Evolutionary conservation across 2,113 vertebrate genomes (phyloP).

Genomic region (Plotosus lineatus): DNA sequence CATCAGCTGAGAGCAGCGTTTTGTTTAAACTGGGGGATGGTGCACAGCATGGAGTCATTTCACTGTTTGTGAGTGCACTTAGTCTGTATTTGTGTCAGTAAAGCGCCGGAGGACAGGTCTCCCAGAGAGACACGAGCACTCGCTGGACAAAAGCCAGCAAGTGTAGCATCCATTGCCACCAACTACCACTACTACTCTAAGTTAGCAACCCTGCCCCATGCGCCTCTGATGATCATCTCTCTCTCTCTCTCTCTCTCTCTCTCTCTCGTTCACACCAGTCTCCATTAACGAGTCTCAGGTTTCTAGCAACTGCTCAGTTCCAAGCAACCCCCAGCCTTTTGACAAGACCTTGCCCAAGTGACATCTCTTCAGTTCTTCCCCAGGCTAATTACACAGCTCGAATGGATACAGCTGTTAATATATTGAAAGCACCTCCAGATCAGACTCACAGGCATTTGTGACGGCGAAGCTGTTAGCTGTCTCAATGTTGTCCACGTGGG

Average conservation of each 20-base stretch:
- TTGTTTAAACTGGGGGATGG: slow-evolving; percentile 36
- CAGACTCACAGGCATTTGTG: slow-evolving; percentile 98
- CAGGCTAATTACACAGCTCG: slow-evolving; percentile 32
- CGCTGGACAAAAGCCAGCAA: slow-evolving; percentile 34
- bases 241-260: too few species aligned
- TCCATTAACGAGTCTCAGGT: slow-evolving; percentile 8
- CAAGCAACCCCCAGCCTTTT: not conserved
- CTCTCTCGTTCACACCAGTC: slow-evolving; percentile 2
- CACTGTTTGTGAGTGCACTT: slow-evolving; percentile 41
- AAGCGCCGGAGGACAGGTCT: slow-evolving; percentile 42
- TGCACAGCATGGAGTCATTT: slow-evolving; percentile 4
- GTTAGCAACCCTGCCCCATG: not conserved
- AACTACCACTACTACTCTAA: not conserved
- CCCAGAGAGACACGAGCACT: slow-evolving; percentile 38
- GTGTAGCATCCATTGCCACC: not conserved
- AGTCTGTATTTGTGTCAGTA: slow-evolving; percentile 51
- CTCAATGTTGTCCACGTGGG: slow-evolving; percentile 99
- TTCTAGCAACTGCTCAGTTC: slow-evolving; percentile 9
- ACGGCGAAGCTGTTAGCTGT: slow-evolving; percentile 99
- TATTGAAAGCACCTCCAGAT: slow-evolving; percentile 37
- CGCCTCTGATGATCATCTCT: slow-evolving; percentile 4
- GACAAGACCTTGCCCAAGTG: not conserved
- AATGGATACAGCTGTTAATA: slow-evolving; percentile 10
- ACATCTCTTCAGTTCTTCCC: not conserved
- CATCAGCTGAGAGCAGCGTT: slow-evolving; percentile 4